Conservation (phyloP, 1,140 invertebrate species). For the Lepidurus packardi region DNA sequence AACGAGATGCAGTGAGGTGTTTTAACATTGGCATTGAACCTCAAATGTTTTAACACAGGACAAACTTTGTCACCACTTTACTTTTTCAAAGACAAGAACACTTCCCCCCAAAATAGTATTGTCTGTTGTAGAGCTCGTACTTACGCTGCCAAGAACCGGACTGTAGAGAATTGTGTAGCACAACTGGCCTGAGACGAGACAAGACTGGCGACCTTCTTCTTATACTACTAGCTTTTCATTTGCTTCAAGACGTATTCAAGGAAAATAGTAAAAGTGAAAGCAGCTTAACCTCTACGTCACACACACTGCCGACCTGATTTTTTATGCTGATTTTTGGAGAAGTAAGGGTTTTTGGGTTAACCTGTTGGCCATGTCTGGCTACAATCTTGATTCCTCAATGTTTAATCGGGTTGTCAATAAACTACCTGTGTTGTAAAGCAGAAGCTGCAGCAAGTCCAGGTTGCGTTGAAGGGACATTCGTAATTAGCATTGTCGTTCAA, state of each 20-base stretch:
- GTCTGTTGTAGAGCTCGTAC: neutral
- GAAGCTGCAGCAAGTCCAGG: neutral
- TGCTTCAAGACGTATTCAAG: neutral
- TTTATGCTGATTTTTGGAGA: neutral
- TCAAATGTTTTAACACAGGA: neutral
- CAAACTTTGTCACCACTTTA: too few relatives aligned
- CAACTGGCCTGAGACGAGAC: neutral
- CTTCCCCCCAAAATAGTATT: too few relatives aligned
- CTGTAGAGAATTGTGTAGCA: neutral
- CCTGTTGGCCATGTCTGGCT: neutral
- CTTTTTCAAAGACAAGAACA: too few relatives aligned
- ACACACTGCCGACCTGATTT: slow-evolving; percentile 7
- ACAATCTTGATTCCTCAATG: neutral
- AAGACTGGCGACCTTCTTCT: neutral
- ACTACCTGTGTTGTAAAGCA: neutral
- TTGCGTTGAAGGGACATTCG: neutral
- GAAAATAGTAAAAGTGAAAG: slow-evolving; percentile 22
- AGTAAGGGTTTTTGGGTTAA: neutral
- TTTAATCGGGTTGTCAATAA: neutral
- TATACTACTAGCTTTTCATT: slow-evolving; percentile 7
- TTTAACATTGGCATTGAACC: slow-evolving; percentile 9
- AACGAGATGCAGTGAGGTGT: neutral
- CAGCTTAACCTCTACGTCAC: slow-evolving; percentile 21
- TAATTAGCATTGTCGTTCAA: neutral
- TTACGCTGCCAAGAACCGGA: neutral